Base-by-base conservation (phyloP, 2,797 vertebrate species). In the Helicolenus hilgendorfi region DNA sequence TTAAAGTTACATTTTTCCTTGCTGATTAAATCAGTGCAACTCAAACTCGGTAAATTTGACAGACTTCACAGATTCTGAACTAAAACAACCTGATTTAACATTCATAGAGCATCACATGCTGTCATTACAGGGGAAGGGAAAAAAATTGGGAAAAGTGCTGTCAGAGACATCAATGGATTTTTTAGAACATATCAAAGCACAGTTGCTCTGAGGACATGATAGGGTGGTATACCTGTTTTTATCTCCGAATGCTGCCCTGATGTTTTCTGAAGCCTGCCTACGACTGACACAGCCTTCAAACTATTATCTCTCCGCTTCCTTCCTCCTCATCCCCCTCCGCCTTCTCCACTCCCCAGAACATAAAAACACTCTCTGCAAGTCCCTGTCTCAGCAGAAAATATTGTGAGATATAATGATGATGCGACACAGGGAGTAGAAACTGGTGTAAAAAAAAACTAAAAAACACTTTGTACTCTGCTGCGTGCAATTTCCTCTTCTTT, bases 191-290 rank as follows among this genome's bases (percentile, higher is more conserved):
- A 98, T 97, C 96, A 97, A 98, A 97, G 96, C 79, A 5, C 73
- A 71, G 92, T 90, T 94, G 89, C 96, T 96, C 94, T 86, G 94
- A 92, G 94, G 95, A 97, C 94, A 96, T 94, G 96, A 97, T 96
- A 93, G 93, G 91, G 88, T 87, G 92, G 86, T 94, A 94, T 95
- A 97, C 94, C 96, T 97, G 97, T 96, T 97, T 97, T 96, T 96
- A 96, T 96, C 96, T 96, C 89, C 62, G 29, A 96, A 92, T 89
- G 88, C 92, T 94, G 92, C 89, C 94, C 94, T 96, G 96, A 97
- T 96, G 93, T 95, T 95, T 96, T 94, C 90, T 89, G 93, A 95
- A 96, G 95, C 90, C 94, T 95, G 95, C 90, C 93, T 94, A 92
- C 92, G 91, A 94, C 94, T 95, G 95, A 95, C 94, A 94, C 92